Conservation (phyloP, 2,888 invertebrate genomes). For the Leucozona laternaria region DNA sequence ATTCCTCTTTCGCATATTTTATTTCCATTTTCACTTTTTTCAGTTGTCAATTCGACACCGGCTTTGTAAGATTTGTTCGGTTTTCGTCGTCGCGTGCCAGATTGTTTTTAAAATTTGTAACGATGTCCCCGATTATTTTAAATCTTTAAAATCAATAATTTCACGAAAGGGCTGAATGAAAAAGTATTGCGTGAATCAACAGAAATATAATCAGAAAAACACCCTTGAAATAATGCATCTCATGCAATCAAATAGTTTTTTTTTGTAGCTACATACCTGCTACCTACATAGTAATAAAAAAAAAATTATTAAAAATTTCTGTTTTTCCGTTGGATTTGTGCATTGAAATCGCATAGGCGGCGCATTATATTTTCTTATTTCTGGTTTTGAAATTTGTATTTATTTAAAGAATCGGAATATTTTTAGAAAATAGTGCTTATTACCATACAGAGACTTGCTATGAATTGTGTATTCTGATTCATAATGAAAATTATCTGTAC, state of each 20-base stretch:
- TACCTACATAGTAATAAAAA: background rate
- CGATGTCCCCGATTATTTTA: conserved; percentile 9
- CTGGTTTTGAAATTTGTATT: conserved; percentile 22
- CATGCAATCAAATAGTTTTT: background rate
- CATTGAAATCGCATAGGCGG: conserved; percentile 23
- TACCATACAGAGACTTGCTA: conserved; percentile 21
- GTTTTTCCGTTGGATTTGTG: conserved; percentile 17
- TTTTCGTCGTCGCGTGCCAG: background rate
- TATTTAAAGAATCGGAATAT: conserved; percentile 57
- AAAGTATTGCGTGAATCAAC: conserved; percentile 8
- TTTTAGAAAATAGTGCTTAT: conserved; percentile 66
- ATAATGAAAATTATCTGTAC: conserved; percentile 28
- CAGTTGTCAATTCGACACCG: conserved; percentile 77
- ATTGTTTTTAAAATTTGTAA: conserved; percentile 10
- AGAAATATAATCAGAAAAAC: background rate
- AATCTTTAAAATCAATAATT: conserved; percentile 36
- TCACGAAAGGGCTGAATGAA: conserved; percentile 24
- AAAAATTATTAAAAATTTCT: background rate
- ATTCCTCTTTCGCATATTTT: conserved; percentile 35
- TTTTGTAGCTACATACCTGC: background rate
- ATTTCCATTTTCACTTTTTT: conserved; percentile 26
- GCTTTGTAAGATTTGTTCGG: conserved; percentile 11
- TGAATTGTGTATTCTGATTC: conserved; percentile 38
- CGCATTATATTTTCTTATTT: conserved; percentile 49
- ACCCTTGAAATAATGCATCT: conserved; percentile 7